Evolutionary conservation across 30 jellyfish, hydroid and myxozoan genomes (phyloP).

Genomic region (Nemopilema nomurai): DNA sequence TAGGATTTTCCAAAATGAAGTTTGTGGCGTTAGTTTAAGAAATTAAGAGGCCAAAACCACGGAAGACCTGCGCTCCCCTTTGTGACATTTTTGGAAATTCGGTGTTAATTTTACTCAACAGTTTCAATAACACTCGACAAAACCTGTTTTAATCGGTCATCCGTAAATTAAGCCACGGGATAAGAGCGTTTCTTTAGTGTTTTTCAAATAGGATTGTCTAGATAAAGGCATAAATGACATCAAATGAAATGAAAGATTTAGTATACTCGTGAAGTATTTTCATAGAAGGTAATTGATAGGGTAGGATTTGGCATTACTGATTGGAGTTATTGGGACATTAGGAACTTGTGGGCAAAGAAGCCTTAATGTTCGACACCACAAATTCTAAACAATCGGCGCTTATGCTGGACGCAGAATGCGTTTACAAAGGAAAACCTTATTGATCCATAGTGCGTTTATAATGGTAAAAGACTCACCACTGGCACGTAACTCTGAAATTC

Average conservation of each 20-base stretch:
- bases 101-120: neutral
- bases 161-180: neutral
- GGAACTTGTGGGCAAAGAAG: no score
- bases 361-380: no score
- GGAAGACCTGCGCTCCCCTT: neutral
- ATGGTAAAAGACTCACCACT: neutral
- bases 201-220: neutral
- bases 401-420: no score
- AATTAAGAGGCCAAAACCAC: neutral
- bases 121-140: neutral
- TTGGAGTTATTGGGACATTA: no score
- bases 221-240: neutral
- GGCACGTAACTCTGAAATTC: slow-evolving; percentile 1
- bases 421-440: no score
- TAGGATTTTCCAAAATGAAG: no score
- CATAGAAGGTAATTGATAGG: neutral
- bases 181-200: neutral
- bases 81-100: neutral
- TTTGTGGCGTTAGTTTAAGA: neutral
- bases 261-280: no score
- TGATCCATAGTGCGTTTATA: no score
- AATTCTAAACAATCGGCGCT: no score
- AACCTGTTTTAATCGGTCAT: neutral
- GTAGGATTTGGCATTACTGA: no score
- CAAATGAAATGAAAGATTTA: neutral